phyloP scores from a whole-genome alignment of 2,113 vertebrate species.

The Corythornis madagascariensis region DNA sequence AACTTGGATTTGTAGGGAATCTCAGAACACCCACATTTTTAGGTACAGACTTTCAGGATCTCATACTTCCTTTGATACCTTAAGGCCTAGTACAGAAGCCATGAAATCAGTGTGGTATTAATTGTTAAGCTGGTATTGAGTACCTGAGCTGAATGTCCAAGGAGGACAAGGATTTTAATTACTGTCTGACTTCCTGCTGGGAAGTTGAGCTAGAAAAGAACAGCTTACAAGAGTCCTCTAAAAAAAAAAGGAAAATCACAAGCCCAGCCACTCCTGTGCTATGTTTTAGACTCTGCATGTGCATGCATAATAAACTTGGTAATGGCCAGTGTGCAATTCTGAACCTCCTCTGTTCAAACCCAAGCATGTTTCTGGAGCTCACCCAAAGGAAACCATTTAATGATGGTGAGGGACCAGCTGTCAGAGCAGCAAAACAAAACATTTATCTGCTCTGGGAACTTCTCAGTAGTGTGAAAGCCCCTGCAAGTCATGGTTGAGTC shows the following conservation, averaged over 20 bases:
- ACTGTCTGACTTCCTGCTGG: background rate
- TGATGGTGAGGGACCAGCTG: conserved; percentile 22
- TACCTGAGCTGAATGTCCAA: background rate
- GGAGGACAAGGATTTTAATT: background rate
- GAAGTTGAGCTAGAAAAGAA: background rate
- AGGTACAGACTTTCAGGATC: background rate
- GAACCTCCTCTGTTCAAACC: background rate
- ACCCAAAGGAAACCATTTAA: conserved; percentile 31
- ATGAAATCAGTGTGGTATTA: background rate
- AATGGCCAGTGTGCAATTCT: background rate
- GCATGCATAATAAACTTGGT: background rate
- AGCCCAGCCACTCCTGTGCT: background rate
- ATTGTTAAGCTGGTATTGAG: background rate
- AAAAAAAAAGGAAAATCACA: too few species aligned
- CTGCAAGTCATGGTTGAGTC: background rate
- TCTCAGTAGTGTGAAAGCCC: background rate
- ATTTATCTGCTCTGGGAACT: background rate
- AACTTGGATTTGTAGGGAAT: background rate
- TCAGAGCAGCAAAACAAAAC: background rate
- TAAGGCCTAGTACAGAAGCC: background rate
- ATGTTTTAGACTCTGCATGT: background rate
- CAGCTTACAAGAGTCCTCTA: background rate
- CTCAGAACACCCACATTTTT: background rate
- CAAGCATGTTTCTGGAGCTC: conserved; percentile 22
- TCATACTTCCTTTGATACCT: background rate